Conservation (phyloP, 2,113 vertebrate genomes). For the Craseonycteris thonglongyai region DNA sequence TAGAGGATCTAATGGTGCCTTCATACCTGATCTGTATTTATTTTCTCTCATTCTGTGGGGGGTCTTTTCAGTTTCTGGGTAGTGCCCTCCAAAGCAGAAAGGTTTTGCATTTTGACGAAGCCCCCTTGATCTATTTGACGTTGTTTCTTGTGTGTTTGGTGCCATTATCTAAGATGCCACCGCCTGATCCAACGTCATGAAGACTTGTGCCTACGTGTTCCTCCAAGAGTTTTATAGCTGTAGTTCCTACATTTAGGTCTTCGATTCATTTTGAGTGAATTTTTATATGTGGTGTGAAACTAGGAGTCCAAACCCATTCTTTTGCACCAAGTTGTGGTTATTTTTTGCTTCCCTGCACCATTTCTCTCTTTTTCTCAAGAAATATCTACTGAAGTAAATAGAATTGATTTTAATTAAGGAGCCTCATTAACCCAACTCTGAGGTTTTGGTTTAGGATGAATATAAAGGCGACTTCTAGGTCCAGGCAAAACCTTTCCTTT, state of each 20-base stretch:
- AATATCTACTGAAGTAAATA: constrained; percentile 16
- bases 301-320: not conserved
- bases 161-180: not conserved
- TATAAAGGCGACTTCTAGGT: not conserved
- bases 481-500: not conserved
- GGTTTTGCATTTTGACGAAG: constrained; percentile 3
- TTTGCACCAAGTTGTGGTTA: not conserved
- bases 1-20: not conserved
- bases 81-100: not conserved
- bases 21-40: not conserved
- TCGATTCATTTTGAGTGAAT: not conserved
- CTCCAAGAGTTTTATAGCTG: not conserved
- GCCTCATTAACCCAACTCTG: not conserved
- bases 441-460: not conserved
- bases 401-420: constrained; percentile 26
- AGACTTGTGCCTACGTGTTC: not conserved
- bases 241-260: not conserved
- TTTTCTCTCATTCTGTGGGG: not conserved
- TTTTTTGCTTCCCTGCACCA: not conserved
- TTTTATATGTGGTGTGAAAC: not conserved
- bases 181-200: not conserved
- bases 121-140: not conserved
- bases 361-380: constrained; percentile 9
- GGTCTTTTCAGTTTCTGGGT: not conserved
- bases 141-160: not conserved